phyloP scores from a whole-genome alignment of 1,140 invertebrate genomes.

The Heliconius hermathena region DNA sequence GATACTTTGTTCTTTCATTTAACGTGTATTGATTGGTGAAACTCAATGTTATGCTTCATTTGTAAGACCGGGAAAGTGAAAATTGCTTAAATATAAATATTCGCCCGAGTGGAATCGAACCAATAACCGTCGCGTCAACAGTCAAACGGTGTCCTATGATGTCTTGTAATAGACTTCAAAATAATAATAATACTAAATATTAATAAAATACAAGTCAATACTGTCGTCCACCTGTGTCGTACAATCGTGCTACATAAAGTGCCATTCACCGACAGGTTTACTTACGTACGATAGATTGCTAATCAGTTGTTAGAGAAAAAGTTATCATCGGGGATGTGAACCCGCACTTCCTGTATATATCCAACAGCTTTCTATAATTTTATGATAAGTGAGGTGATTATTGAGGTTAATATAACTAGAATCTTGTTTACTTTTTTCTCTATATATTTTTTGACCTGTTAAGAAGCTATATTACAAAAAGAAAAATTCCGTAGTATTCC shows the following conservation, averaged over 20 bases:
- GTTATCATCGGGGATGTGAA: slow-evolving; percentile 31
- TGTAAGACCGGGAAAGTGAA: too few species aligned
- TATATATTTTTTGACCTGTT: neutral
- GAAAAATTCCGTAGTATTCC: too few species aligned
- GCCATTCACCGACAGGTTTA: slow-evolving; percentile 13
- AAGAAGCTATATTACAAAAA: too few species aligned
- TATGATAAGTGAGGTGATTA: neutral
- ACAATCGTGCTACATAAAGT: slow-evolving; percentile 1
- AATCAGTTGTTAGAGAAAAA: slow-evolving; percentile 34
- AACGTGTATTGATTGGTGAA: too few species aligned
- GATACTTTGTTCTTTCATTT: too few species aligned
- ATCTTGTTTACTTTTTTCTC: neutral
- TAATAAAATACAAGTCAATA: neutral
- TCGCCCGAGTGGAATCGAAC: too few species aligned
- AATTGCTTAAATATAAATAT: too few species aligned
- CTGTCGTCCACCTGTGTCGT: neutral
- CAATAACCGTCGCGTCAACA: too few species aligned
- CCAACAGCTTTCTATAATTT: slow-evolving; percentile 3
- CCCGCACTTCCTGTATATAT: slow-evolving; percentile 32
- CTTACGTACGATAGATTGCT: slow-evolving; percentile 26
- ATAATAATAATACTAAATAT: neutral
- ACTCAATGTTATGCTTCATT: too few species aligned
- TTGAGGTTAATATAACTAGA: neutral
- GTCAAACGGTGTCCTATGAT: too few species aligned
- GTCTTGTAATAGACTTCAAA: too few species aligned